Base-by-base conservation (phyloP, 2,888 invertebrate species). In the Acanthosepion esculentum region DNA sequence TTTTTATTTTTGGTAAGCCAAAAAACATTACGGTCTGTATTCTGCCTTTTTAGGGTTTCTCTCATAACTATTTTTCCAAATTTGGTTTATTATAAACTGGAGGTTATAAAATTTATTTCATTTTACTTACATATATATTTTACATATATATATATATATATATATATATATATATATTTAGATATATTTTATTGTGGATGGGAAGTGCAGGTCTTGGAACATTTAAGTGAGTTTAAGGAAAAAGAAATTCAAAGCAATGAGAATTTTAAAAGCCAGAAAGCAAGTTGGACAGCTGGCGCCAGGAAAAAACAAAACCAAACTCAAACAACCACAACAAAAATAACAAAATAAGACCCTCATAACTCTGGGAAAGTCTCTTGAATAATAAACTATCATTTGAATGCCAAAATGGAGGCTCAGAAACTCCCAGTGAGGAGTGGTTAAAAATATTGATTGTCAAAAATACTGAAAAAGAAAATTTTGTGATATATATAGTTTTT, bases 361-460 rank as follows among this genome's bases (percentile, higher is more conserved):
- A 78, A 78, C 78, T 78, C n/a, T 78, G 78, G 78, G 78, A 78
- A 78, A 78, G n/a, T 78, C 78, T 78, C 78, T 78, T 78, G 78
- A 78, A 78, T 78, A 78, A 78, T 78, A 78, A 78, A 78, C n/a
- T n/a, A 78, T 78, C 78, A 78, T n/a, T 78, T 78, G 78, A 78
- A 78, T 78, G 78, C n/a, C 78, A 78, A 78, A 78, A 78, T n/a
- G n/a, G n/a, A n/a, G 78, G n/a, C 78, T 78, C 78, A 78, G 78
- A 15, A n/a, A n/a, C n/a, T 33, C 78, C 78, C n/a, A n/a, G 33
- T 33, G 78, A 78, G 78, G 78, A 78, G 78, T 78, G 78, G 78
- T 78, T 78, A 78, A 78, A 78, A 78, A 78, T 78, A 78, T 78
- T 78, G 78, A 78, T 78, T 78, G n/a, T 78, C 78, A 78, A 78